Conservation (phyloP, 1,140 invertebrate species). For the Aphis craccivora region DNA sequence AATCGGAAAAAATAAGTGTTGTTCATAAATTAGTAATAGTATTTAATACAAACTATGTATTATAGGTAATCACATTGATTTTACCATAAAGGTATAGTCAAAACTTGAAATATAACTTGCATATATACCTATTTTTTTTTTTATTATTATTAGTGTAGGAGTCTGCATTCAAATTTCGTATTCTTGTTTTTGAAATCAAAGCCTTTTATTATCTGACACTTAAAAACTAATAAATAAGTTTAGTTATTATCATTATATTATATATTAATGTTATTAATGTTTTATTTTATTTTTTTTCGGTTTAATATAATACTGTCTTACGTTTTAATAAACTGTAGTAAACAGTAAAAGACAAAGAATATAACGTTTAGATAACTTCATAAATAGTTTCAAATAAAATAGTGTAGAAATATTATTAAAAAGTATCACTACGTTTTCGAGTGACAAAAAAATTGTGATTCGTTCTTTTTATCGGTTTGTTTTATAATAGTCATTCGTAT, state of each 20-base stretch:
- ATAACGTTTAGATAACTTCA: constrained; percentile 25
- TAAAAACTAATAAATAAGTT: not conserved
- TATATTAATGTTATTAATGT: not conserved
- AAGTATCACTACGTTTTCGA: not conserved
- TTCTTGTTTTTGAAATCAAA: not conserved
- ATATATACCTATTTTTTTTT: no score
- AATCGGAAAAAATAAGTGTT: not conserved
- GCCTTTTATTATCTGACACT: no score
- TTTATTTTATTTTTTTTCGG: not conserved
- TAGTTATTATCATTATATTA: no score
- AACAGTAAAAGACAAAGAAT: not conserved
- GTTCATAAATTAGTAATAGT: not conserved
- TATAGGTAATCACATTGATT: no score
- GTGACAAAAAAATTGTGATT: not conserved
- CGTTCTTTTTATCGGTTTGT: constrained; percentile 35
- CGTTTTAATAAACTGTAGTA: not conserved
- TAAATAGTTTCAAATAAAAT: not conserved
- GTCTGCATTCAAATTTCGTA: not conserved
- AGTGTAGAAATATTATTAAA: constrained; percentile 22
- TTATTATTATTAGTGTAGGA: no score
- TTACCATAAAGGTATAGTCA: not conserved
- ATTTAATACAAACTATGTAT: no score
- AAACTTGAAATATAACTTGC: not conserved
- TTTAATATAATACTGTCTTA: not conserved
- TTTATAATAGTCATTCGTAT: constrained; percentile 18